Evolutionary conservation across 2,888 invertebrate species (phyloP).

Genomic region (Drosophila testacea): DNA sequence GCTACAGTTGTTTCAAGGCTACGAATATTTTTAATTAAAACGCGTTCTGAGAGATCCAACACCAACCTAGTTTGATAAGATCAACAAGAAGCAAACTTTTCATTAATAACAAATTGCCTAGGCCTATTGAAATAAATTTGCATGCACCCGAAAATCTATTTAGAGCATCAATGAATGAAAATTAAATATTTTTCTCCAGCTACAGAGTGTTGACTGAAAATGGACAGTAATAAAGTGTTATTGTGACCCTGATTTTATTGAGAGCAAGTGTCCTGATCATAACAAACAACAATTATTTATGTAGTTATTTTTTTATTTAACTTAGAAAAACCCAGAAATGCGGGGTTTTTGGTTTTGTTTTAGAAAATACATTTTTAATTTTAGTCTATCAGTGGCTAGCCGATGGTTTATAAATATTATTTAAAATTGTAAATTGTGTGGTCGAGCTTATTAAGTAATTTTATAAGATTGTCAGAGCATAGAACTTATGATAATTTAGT

Average conservation of each 20-base stretch:
- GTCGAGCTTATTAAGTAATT: too few relatives aligned
- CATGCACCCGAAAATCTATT: constrained; percentile 71
- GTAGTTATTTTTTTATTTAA: too few relatives aligned
- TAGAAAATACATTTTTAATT: too few relatives aligned
- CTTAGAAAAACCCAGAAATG: too few relatives aligned
- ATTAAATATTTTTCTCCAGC: constrained; percentile 27
- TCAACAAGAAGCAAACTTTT: constrained; percentile 55
- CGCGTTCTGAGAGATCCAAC: constrained; percentile 32
- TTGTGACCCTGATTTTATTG: constrained; percentile 19
- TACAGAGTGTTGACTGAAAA: neutral
- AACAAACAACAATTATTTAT: too few relatives aligned
- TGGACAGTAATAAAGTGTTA: constrained; percentile 15
- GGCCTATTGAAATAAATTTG: constrained; percentile 69
- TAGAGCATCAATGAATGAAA: constrained; percentile 56
- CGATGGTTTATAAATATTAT: too few relatives aligned
- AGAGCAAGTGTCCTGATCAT: constrained; percentile 3
- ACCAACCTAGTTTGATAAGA: constrained; percentile 72
- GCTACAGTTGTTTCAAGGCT: constrained; percentile 70
- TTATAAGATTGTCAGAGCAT: too few relatives aligned
- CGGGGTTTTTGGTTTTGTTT: too few relatives aligned
- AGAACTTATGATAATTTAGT: too few relatives aligned
- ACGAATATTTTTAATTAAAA: constrained; percentile 71
- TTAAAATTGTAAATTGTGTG: too few relatives aligned
- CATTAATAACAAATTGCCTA: constrained; percentile 50
- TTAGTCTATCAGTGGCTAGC: too few relatives aligned